Evolutionary conservation across 2,113 vertebrate species (phyloP).

Genomic region (Tetraodon nigroviridis): DNA sequence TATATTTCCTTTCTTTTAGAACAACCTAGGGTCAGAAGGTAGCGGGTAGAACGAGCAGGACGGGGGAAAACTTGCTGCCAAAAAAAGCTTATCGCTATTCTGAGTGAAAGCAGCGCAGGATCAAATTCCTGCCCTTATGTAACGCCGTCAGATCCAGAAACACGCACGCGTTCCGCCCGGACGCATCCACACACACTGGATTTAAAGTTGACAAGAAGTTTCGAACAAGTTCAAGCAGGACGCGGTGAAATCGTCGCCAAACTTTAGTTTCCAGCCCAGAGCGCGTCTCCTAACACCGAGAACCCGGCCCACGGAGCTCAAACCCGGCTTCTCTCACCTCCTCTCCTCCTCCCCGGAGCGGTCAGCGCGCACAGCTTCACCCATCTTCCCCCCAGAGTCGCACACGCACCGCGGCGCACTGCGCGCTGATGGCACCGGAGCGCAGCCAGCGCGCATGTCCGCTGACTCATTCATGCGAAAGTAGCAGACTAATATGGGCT

Average conservation of each 20-base stretch:
- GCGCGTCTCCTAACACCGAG: neutral
- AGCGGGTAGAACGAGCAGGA: neutral
- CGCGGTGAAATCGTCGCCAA: neutral
- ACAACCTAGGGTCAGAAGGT: neutral
- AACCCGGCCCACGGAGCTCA: neutral
- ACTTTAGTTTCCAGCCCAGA: neutral
- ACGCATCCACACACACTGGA: neutral
- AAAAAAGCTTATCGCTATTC: constrained; percentile 3
- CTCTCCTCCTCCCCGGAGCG: neutral
- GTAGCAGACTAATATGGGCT: neutral
- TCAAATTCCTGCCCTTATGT: constrained; percentile 27
- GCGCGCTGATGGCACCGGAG: neutral
- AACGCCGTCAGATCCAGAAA: constrained; percentile 12
- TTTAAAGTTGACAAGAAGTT: neutral
- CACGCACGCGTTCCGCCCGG: neutral
- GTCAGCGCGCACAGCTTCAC: neutral
- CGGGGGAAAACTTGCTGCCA: neutral
- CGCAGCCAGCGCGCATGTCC: constrained; percentile 38
- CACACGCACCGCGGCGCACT: neutral
- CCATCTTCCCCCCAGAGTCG: constrained; percentile 24
- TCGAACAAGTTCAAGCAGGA: neutral
- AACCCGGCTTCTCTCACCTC: constrained; percentile 22
- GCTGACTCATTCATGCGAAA: neutral
- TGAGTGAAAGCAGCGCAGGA: constrained; percentile 3
- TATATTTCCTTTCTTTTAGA: too few relatives aligned